Base-by-base conservation (phyloP, 2,888 invertebrate genomes). In the Chrysodeixis includens region DNA sequence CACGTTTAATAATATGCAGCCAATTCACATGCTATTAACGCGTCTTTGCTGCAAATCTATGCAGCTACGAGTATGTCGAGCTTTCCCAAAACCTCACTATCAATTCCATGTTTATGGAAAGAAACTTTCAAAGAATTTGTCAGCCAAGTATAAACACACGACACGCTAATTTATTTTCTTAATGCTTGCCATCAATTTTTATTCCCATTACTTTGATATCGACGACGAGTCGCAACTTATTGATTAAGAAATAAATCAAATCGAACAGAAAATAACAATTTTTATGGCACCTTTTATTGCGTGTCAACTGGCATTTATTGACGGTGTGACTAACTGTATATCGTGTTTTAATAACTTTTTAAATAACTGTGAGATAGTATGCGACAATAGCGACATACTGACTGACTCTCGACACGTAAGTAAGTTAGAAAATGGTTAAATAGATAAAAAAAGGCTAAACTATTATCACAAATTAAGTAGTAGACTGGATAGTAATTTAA, bases 261-360 rank as follows among this genome's bases (percentile, higher is more conserved):
- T 49, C 10, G 18, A 49, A 49, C 46, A 18, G 18, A 49, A 44
- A 44, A 16, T 44, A 49, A 9, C 18, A 49, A 49, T 49, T 9
- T 16, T 44, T 1, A 18, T 49, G 10, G 46, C 18, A 9, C 46
- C 18, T 49, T 49, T 20, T 49, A 18, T 49, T 49, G 46, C 46
- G 20, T 49, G 46, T 20, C 20, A 10, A 49, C 9, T 18, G 20
- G 20, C 46, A 20, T 5, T 49, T 14, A 14, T 35, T 9, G 18
- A 49, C 20, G 20, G 46, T 49, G 46, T 49, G 46, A 10, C 46
- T 20, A 49, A 49, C 18, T 49, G 46, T 49, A 20, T 26, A 49
- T 49, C 2, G 18, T 20, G 46, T 49, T 49, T 16, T 46, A 18
- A 46, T 18, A 7, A 46, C 46, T 46, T 46, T 46, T 49, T 18